A percentile compares a stretch with the other conserved stretches of the same genome.
These are phyloP conservation scores for Scolopax mira DNA, from an alignment of 2,113 vertebrate species.

Conservation along the genomic window DNA sequence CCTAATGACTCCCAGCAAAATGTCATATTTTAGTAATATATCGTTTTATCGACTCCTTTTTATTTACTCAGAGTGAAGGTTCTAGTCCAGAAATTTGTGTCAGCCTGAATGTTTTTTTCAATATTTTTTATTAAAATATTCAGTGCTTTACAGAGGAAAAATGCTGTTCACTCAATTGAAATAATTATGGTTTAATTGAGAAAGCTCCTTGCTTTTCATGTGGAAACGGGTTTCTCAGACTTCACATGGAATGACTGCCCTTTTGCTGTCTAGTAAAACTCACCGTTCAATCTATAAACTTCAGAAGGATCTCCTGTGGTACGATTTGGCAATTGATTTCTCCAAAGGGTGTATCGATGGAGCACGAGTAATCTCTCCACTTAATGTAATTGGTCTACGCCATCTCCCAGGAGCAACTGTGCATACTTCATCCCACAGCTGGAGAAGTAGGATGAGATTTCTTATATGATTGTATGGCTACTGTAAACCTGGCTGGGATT, in stretches of 20 bases:
- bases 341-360: not conserved
- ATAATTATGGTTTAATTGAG: not conserved
- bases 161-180: not conserved
- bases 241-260: not conserved
- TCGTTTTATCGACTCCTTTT: not conserved
- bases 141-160: not conserved
- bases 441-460: not conserved
- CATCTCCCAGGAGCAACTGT: not conserved
- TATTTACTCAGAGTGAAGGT: not conserved
- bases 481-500: not conserved
- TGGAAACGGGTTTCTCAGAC: not conserved
- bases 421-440: not conserved
- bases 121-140: not conserved
- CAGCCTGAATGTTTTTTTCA: not conserved
- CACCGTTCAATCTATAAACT: not conserved
- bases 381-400: not conserved
- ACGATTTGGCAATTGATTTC: not conserved
- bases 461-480: not conserved
- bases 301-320: not conserved
- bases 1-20: not conserved
- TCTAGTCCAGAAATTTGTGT: not conserved
- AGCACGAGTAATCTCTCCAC: not conserved
- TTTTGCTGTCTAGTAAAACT: not conserved
- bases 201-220: not conserved
- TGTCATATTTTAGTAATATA: not conserved